These are phyloP conservation scores for Hyposoter dolosus DNA, from an alignment of 2,888 invertebrate species.

Conservation along the genomic window DNA sequence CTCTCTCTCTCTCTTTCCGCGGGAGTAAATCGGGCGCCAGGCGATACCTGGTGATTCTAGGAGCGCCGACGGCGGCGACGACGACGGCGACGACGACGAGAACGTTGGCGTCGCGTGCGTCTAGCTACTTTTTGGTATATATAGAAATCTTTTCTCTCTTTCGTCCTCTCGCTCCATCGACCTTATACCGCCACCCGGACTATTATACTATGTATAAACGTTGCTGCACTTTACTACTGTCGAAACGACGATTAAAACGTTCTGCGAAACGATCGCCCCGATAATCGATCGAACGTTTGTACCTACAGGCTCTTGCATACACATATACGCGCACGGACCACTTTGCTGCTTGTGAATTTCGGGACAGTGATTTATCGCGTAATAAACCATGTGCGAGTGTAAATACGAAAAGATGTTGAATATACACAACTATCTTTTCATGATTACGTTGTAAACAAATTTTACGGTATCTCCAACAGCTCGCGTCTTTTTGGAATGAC, in stretches of 20 bases:
- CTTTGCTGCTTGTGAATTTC: slow-evolving; percentile 17
- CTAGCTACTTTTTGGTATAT: slow-evolving; percentile 17
- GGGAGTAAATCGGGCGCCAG: slow-evolving; percentile 59
- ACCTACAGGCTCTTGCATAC: slow-evolving; percentile 5
- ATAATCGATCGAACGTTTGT: slow-evolving; percentile 45
- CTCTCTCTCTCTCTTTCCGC: slow-evolving; percentile 19
- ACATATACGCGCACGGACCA: not conserved
- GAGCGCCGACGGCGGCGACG: slow-evolving; percentile 59
- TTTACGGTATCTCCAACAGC: not conserved
- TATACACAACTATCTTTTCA: not conserved
- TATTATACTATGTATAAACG: slow-evolving; percentile 41
- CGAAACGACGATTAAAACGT: slow-evolving; percentile 61
- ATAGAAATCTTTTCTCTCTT: slow-evolving; percentile 20
- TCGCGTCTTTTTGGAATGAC: not conserved
- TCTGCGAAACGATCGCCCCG: slow-evolving; percentile 40
- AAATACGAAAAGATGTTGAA: not conserved
- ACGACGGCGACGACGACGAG: slow-evolving; percentile 45
- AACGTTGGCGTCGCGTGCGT: slow-evolving; percentile 60
- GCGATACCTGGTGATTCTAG: slow-evolving; percentile 49
- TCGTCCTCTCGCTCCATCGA: slow-evolving; percentile 2
- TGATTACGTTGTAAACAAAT: not conserved
- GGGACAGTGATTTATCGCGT: not conserved
- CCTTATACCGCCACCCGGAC: slow-evolving; percentile 9
- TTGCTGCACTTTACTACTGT: slow-evolving; percentile 41
- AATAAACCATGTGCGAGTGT: not conserved